These are phyloP conservation scores for Petrophora chlorosata DNA, from an alignment of 2,888 invertebrate species.

Conservation along the genomic window DNA sequence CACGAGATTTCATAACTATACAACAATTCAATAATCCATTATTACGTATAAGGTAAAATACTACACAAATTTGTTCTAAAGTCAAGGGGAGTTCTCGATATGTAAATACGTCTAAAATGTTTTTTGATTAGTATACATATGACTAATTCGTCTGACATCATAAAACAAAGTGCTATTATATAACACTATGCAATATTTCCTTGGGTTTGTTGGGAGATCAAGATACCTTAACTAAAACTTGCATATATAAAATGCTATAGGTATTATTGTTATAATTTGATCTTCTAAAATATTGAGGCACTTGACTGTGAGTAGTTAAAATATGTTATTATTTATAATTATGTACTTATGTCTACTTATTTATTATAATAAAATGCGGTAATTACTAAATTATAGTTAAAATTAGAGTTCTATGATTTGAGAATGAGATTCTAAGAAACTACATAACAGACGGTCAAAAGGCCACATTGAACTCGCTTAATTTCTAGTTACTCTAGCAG, in stretches of 20 bases:
- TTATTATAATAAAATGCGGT: slow-evolving; percentile 15
- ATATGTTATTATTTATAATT: background rate
- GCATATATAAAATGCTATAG: background rate
- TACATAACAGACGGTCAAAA: slow-evolving; percentile 24
- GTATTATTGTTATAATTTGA: background rate
- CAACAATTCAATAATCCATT: slow-evolving; percentile 26
- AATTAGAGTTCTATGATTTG: slow-evolving; percentile 3
- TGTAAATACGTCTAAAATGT: slow-evolving; percentile 16
- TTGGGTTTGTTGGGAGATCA: slow-evolving; percentile 10
- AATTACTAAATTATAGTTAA: slow-evolving; percentile 4
- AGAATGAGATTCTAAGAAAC: slow-evolving; percentile 25
- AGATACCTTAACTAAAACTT: slow-evolving; percentile 11
- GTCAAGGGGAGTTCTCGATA: slow-evolving; percentile 17
- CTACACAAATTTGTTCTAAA: slow-evolving; percentile 24
- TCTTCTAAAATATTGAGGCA: slow-evolving; percentile 7
- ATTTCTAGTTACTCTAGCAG: slow-evolving; percentile 8
- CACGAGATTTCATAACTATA: slow-evolving; percentile 46
- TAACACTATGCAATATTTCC: background rate
- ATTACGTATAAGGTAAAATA: slow-evolving; percentile 31
- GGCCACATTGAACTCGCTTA: slow-evolving; percentile 24
- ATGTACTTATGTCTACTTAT: slow-evolving; percentile 3
- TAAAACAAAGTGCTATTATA: background rate
- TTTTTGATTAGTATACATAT: no score
- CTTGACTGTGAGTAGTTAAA: background rate
- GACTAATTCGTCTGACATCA: no score